Base-by-base conservation (phyloP, 92 coral and sea anemone genomes). In the Phenganax marumi region DNA sequence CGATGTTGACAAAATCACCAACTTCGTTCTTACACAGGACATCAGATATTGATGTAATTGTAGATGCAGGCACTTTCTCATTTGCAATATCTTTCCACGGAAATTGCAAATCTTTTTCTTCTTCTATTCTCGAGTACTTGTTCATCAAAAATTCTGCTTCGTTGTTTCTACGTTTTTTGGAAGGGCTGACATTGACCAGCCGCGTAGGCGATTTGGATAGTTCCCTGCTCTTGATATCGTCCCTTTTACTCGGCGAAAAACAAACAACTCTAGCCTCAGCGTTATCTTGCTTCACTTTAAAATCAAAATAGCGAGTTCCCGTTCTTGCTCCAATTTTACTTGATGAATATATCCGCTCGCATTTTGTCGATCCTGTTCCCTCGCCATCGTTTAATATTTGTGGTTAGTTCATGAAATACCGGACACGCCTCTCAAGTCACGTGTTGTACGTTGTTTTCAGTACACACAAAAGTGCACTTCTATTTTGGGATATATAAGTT, bases 171-270 rank as follows among this genome's bases (percentile, higher is more conserved):
- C 53, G 47, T 61, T 61, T 26, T 10, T 33, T 61, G 26, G 54
- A 23, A 56, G 47, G 10, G 82, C 72, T 56, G 47, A 56, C 8
- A 64, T 51, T 8, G 47, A 57, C 19, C 56, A 77, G 22, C 22
- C 74, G 21, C 50, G 70, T 8, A 60, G 73, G 23, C 16, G 19
- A 12, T 78, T 78, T 58, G 58, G 62, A 7, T 19, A 54, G 2
- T 68, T 18, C 50, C 68, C 53, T 72, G 17, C 48, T 46, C 75
- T 70, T 52, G 56, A 87, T 78, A 75, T 65, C 72, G 18, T 71
- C 54, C 68, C 92, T 83, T 72, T 87, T 89, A 75, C 78, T 74
- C 19, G 90, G 90, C 61, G 90, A 87, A 80, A 81, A 89, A 81
- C 90, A 87, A 53, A 89, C 88, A 68, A 81, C 11, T n/a, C n/a